Evolutionary conservation across 1,140 invertebrate species (phyloP).

Genomic region (Temnothorax curvispinosus): DNA sequence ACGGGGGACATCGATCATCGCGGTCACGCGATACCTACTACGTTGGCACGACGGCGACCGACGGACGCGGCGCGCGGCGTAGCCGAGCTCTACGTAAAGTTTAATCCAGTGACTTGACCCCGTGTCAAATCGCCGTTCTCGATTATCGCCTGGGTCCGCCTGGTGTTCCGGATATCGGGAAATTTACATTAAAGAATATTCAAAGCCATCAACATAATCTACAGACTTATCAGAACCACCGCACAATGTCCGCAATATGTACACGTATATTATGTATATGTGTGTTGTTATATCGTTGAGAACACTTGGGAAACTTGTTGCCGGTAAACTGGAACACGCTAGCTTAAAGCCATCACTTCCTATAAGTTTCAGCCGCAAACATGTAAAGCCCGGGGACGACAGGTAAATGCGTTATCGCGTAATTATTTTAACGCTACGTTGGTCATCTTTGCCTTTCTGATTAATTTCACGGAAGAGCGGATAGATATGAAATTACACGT

Average conservation of each 20-base stretch:
- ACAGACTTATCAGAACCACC: background rate
- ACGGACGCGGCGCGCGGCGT: constrained; percentile 5
- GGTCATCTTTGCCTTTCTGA: constrained; percentile 51
- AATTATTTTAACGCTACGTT: constrained; percentile 63
- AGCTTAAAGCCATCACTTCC: constrained; percentile 45
- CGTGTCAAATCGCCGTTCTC: constrained; percentile 62
- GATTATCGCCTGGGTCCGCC: constrained; percentile 39
- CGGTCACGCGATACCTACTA: constrained; percentile 75
- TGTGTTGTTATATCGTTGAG: background rate
- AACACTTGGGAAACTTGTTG: constrained; percentile 37
- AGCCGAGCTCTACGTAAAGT: constrained; percentile 25
- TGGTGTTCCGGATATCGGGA: constrained; percentile 1
- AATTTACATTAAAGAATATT: constrained; percentile 11
- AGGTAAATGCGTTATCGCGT: constrained; percentile 49
- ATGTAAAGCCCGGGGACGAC: constrained; percentile 42
- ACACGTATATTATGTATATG: background rate
- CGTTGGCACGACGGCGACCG: constrained; percentile 23
- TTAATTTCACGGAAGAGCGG: constrained; percentile 61
- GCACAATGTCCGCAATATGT: background rate
- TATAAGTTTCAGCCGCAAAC: constrained; percentile 33
- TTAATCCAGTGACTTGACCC: constrained; percentile 55
- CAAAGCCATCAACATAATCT: constrained; percentile 35
- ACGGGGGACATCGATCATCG: constrained; percentile 75
- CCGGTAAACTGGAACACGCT: constrained; percentile 2
- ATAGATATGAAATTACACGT: constrained; percentile 61